Base-by-base conservation (phyloP, 1,140 invertebrate species). In the Drosophila pruinosa region DNA sequence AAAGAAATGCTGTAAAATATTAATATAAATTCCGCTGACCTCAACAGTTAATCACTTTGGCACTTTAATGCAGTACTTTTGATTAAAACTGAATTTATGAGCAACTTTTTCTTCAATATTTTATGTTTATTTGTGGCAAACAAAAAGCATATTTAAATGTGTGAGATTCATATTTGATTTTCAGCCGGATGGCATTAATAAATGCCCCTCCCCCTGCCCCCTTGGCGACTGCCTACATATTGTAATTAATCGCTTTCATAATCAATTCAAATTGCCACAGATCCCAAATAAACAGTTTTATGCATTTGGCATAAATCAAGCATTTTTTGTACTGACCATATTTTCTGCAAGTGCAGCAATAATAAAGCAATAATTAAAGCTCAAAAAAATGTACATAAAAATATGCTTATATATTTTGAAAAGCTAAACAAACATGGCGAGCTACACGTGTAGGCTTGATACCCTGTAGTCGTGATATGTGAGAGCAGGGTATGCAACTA, bases 341-440 rank as follows among this genome's bases (percentile, higher is more conserved):
- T 86, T 86, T 85, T 81, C 36, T 75, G 81, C 77, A 36, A 43
- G 57, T 80, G 28, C 73, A 77, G 81, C 81, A 85, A 61, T 70
- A 80, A 74, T n/a, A n/a, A n/a, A n/a, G 36, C 22, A 50, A 34
- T 8, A 45, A 47, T n/a, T n/a, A n/a, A n/a, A n/a, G n/a, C n/a
- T n/a, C n/a, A 5, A 41, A 56, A 15, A 47, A 71, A 12, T n/a
- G n/a, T n/a, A n/a, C n/a, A n/a, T n/a, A 70, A 58, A 62, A n/a
- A 57, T 57, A 41, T 31, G 8, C 45, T 52, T 39, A n/a, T n/a
- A n/a, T n/a, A n/a, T n/a, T n/a, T n/a, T 50, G 26, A 43, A 68
- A 15, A 63, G 39, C 48, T 26, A 36, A 45, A 38, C 4, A 68
- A 58, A 31, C 10, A 61, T 69, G 62, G 45, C 22, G 28, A 38